Conservation (phyloP, 2,797 vertebrate species). For the Adrianichthys oophorus region DNA sequence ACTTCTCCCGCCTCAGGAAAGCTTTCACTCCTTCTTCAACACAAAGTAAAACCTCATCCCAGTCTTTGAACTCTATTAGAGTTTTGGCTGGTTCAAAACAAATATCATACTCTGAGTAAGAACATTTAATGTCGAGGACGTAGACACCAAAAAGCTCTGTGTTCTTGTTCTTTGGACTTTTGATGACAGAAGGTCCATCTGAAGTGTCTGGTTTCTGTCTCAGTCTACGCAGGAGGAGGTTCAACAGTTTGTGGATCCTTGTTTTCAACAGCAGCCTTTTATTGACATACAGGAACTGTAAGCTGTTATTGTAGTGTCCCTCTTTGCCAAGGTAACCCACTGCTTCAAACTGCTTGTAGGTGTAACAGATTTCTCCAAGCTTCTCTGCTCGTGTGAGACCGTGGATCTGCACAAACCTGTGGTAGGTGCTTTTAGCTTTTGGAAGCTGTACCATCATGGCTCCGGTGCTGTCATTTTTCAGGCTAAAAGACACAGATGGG, state of each 20-base stretch:
- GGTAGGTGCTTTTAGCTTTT: slow-evolving; percentile 84
- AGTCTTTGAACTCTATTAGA: slow-evolving; percentile 93
- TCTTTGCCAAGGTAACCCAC: slow-evolving; percentile 86
- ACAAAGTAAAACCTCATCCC: slow-evolving; percentile 85
- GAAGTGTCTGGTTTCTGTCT: slow-evolving; percentile 77
- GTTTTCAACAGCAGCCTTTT: slow-evolving; percentile 89
- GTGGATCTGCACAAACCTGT: slow-evolving; percentile 92
- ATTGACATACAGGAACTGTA: slow-evolving; percentile 94
- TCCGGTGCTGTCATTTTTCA: slow-evolving; percentile 88
- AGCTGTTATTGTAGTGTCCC: slow-evolving; percentile 91
- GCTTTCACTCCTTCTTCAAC: slow-evolving; percentile 86
- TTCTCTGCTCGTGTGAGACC: slow-evolving; percentile 84
- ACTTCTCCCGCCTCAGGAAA: slow-evolving; percentile 86
- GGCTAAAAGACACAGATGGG: slow-evolving; percentile 88
- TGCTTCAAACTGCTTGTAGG: slow-evolving; percentile 80
- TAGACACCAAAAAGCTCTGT: slow-evolving; percentile 86
- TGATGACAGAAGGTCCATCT: slow-evolving; percentile 46
- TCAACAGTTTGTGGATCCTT: slow-evolving; percentile 89
- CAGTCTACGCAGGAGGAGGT: slow-evolving; percentile 85
- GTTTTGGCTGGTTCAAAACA: slow-evolving; percentile 94
- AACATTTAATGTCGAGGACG: slow-evolving; percentile 88
- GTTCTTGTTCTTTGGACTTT: slow-evolving; percentile 80
- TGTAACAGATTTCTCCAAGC: slow-evolving; percentile 82
- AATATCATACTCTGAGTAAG: slow-evolving; percentile 88
- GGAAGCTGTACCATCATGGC: slow-evolving; percentile 89